phyloP scores from a whole-genome alignment of 2,113 vertebrate genomes.

The Platichthys flesus region DNA sequence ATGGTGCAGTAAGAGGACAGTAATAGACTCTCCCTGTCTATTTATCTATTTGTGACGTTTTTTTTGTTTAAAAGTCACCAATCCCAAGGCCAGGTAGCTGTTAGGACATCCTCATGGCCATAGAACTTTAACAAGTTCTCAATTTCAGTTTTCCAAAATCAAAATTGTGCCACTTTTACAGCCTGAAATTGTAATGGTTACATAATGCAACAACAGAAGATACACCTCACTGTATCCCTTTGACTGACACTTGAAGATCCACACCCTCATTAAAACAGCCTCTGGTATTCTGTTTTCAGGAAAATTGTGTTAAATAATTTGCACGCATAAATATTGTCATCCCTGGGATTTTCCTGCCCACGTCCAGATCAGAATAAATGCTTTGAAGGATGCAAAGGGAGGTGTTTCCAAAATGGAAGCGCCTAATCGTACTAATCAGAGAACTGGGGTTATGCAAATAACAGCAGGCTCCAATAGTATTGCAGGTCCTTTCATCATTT shows the following conservation, averaged over 20 bases:
- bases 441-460: constrained; percentile 39
- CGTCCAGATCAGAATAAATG: neutral
- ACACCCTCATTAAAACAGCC: constrained; percentile 15
- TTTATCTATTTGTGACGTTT: too few relatives aligned
- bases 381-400: constrained; percentile 18
- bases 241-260: constrained; percentile 17
- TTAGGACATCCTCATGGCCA: too few relatives aligned
- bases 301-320: constrained; percentile 9
- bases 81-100: too few relatives aligned
- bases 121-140: too few relatives aligned
- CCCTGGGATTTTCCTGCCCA: neutral
- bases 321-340: neutral
- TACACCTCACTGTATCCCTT: neutral
- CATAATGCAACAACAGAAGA: neutral
- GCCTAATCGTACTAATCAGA: neutral
- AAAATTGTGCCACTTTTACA: too few relatives aligned
- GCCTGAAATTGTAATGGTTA: too few relatives aligned
- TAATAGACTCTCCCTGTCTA: too few relatives aligned
- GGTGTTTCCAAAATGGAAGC: neutral
- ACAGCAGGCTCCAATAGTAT: neutral
- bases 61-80: too few relatives aligned
- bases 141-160: too few relatives aligned
- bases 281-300: constrained; percentile 32
- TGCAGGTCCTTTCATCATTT: constrained; percentile 54
- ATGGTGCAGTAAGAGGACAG: too few relatives aligned